These are phyloP conservation scores for Emesis furor DNA, from an alignment of 2,888 invertebrate species.

Conservation along the genomic window DNA sequence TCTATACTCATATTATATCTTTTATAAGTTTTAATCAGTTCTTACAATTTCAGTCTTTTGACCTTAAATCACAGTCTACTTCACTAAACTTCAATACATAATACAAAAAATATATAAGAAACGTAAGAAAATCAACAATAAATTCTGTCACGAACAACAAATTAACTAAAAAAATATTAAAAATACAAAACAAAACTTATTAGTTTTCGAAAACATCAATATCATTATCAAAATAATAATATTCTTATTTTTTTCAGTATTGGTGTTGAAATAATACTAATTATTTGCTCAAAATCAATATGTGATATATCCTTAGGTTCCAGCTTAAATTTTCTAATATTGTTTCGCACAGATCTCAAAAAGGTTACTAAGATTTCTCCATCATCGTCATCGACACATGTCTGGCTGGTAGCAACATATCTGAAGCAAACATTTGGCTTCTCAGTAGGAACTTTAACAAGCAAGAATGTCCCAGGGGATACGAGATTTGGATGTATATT, in stretches of 20 bases:
- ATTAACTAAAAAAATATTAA: conserved; percentile 20
- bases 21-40: conserved; percentile 22
- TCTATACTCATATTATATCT: conserved; percentile 25
- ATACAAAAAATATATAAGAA: conserved; percentile 22
- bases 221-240: conserved; percentile 22
- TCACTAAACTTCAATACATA: conserved; percentile 12
- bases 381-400: conserved; percentile 55
- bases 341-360: conserved; percentile 30
- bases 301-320: conserved; percentile 21
- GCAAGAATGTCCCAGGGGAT: neutral
- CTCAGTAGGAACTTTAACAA: neutral
- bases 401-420: conserved; percentile 41
- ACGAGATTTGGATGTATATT: conserved; percentile 14
- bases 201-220: conserved; percentile 30
- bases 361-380: conserved; percentile 41
- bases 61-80: conserved; percentile 26
- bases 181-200: conserved; percentile 36
- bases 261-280: conserved; percentile 22
- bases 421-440: conserved; percentile 2
- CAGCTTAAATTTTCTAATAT: conserved; percentile 28
- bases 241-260: conserved; percentile 11
- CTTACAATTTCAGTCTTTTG: conserved; percentile 14
- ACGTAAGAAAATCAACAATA: conserved; percentile 21
- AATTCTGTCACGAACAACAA: conserved; percentile 22
- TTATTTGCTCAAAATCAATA: conserved; percentile 27